A percentile compares a stretch with the other conserved stretches of the same genome.
Conservation (phyloP, 1,140 invertebrate genomes). For the Papilio polytes region DNA sequence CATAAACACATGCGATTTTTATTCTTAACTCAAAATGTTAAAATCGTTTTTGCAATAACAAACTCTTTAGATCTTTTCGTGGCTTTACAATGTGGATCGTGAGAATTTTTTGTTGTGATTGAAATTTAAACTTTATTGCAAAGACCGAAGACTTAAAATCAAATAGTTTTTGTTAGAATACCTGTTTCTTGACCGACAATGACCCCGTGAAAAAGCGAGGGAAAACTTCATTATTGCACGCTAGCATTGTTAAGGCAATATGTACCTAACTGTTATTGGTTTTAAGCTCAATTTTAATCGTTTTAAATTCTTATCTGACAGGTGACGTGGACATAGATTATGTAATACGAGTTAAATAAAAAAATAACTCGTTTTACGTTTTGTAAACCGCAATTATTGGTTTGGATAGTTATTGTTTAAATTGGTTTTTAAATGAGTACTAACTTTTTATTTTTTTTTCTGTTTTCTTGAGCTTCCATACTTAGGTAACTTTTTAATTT, state of each 20-base stretch:
- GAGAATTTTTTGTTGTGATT: slow-evolving; percentile 49
- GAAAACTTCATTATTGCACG: slow-evolving; percentile 48
- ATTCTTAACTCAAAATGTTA: slow-evolving; percentile 27
- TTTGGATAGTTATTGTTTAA: not conserved
- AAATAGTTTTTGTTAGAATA: slow-evolving; percentile 44
- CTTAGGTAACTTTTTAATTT: not conserved
- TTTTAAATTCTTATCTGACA: slow-evolving; percentile 39
- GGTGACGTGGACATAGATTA: slow-evolving; percentile 48
- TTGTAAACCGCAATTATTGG: slow-evolving; percentile 6
- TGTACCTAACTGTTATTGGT: not conserved
- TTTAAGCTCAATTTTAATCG: slow-evolving; percentile 38
- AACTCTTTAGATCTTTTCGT: slow-evolving; percentile 40
- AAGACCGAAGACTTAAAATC: slow-evolving; percentile 40
- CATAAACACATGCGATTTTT: slow-evolving; percentile 15
- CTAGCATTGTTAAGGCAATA: slow-evolving; percentile 30
- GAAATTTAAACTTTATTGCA: slow-evolving; percentile 42
- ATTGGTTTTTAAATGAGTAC: not conserved
- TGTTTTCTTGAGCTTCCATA: not conserved
- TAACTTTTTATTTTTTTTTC: not conserved
- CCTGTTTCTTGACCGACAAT: slow-evolving; percentile 59
- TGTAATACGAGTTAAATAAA: slow-evolving; percentile 40
- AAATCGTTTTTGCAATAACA: slow-evolving; percentile 2
- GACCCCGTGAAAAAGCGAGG: slow-evolving; percentile 57
- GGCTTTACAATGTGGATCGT: slow-evolving; percentile 58
- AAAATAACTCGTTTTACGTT: slow-evolving; percentile 35